Evolutionary conservation across 2,113 vertebrate species (phyloP).

Genomic region (Tiliqua scincoides): DNA sequence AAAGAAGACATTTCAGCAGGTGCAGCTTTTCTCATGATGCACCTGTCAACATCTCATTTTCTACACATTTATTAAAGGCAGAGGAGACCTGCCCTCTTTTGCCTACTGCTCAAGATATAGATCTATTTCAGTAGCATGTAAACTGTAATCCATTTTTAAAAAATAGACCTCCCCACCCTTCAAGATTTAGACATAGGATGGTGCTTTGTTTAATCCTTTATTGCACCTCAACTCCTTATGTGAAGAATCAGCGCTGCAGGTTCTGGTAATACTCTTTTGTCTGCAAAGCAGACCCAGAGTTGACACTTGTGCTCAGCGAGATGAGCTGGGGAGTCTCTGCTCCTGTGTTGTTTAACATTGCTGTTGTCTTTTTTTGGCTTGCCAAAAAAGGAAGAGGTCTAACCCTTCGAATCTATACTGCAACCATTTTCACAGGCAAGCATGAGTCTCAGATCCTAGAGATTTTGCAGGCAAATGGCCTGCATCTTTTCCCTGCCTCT

Average conservation of each 20-base stretch:
- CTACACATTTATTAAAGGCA: neutral
- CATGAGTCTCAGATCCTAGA: neutral
- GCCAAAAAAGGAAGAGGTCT: slow-evolving; percentile 35
- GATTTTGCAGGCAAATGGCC: neutral
- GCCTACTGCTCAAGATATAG: neutral
- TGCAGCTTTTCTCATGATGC: neutral
- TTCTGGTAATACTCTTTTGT: slow-evolving; percentile 8
- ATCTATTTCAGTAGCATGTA: rapidly evolving
- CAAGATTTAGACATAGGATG: neutral
- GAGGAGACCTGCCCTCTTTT: neutral
- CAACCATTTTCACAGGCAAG: neutral
- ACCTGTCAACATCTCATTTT: neutral
- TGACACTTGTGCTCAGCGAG: slow-evolving; percentile 15
- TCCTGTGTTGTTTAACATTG: slow-evolving; percentile 18
- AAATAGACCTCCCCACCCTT: neutral
- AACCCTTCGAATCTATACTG: neutral
- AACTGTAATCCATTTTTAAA: neutral
- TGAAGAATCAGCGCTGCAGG: neutral
- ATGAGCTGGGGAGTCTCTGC: neutral
- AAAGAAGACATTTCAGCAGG: neutral
- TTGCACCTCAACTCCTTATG: neutral
- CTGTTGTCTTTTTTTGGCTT: slow-evolving; percentile 39
- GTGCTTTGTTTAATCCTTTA: neutral
- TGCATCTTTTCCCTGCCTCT: slow-evolving; percentile 7
- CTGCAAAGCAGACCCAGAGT: neutral